Conservation (phyloP, 2,888 invertebrate genomes). For the Anthrax anthrax region DNA sequence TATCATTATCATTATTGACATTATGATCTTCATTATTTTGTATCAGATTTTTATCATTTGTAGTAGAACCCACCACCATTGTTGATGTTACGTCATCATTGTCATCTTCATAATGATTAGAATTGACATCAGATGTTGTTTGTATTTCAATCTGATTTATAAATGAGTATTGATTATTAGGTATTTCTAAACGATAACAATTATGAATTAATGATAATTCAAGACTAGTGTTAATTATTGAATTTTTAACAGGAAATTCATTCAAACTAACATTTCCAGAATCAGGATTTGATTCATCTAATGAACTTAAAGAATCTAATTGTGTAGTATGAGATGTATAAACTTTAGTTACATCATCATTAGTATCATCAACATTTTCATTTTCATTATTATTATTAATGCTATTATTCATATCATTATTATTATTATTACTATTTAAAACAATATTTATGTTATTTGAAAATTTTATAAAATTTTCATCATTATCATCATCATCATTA, state of each 20-base stretch:
- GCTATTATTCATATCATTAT: not conserved
- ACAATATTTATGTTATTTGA: slow-evolving; percentile 26
- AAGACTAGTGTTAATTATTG: slow-evolving; percentile 9
- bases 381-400: not conserved
- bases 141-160: slow-evolving; percentile 10
- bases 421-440: not conserved
- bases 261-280: slow-evolving; percentile 32
- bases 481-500: not conserved
- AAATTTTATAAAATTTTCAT: slow-evolving; percentile 22
- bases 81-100: slow-evolving; percentile 1
- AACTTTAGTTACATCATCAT: not conserved
- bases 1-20: not conserved
- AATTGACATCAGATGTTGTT: slow-evolving; percentile 4
- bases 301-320: slow-evolving; percentile 26
- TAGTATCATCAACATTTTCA: not conserved
- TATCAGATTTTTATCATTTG: not conserved
- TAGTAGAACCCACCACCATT: not conserved
- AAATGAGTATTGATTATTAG: slow-evolving; percentile 7
- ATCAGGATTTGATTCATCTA: slow-evolving; percentile 29
- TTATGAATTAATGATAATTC: slow-evolving; percentile 25
- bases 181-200: slow-evolving; percentile 10
- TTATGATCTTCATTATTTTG: not conserved
- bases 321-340: slow-evolving; percentile 10
- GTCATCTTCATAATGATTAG: slow-evolving; percentile 5
- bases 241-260: slow-evolving; percentile 20